Evolutionary conservation across 2,888 invertebrate genomes (phyloP), one percentile per base, ranked within the genome.

Genomic region (Agrenia bidenticulata): DNA sequence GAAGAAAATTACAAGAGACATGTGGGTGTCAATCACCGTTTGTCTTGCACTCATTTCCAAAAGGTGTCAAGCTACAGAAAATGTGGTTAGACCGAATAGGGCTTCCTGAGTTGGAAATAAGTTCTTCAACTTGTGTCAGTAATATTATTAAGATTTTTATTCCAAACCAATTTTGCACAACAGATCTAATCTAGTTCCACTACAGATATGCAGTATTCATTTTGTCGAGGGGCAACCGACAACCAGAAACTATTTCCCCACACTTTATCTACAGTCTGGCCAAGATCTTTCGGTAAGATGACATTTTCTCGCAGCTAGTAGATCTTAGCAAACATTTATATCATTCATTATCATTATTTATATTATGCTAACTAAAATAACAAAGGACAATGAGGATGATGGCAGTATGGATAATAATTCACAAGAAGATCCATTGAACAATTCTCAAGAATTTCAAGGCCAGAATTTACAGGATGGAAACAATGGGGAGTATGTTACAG

Each of bases 1-100:
- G 24, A 4, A 62, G 63, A 19, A 63, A 63, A 53, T 54, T 63
- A 2, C 53, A 57, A 23, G 55, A 50, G 9, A 50, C 39, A 23
- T 66, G 66, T 21, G 55, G 55, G 42, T 66, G 66, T n/a, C 63
- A 63, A 5, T 59, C 58, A 17, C 66, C 66, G 23, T 66, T 59
- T 37, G 59, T 49, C 13, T 50, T 66, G 45, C 63, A 59, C 55
- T 58, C 58, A 51, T 66, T 66, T 51, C 66, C 66, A 1, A 1
- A 2, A 0, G 61, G 50, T 17, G 32, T 49, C 5, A 66, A 66
- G 23, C 57, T 66, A 1, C 58, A 49, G 23, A 59, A 59, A 27
- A 23, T 66, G 7, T 66, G 66, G 66, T 41, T 60, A 24, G 59
- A 59, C n/a, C 26, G 63, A 23, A 55, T 66, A 15, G 53, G 54